phyloP scores from a whole-genome alignment of 2,797 vertebrate species.

The Tamandua tetradactyla region DNA sequence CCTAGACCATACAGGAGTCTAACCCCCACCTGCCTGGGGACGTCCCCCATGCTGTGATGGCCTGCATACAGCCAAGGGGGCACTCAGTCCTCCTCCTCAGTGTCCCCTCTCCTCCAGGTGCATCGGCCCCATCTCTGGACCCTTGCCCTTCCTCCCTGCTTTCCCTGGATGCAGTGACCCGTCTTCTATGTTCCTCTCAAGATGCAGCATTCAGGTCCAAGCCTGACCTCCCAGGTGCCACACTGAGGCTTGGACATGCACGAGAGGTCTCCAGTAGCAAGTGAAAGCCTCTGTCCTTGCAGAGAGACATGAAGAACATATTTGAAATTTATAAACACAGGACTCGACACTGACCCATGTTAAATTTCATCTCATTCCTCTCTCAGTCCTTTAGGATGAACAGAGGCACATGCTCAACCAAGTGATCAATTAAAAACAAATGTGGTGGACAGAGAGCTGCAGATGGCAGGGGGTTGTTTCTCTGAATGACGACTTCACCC shows the following conservation, averaged over 20 bases:
- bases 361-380: background rate
- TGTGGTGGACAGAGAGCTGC: background rate
- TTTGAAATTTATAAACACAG: background rate
- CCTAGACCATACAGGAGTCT: too few relatives aligned
- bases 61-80: too few relatives aligned
- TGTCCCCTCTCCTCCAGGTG: too few relatives aligned
- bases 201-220: too few relatives aligned
- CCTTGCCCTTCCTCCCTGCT: background rate
- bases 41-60: too few relatives aligned
- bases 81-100: too few relatives aligned
- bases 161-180: too few relatives aligned
- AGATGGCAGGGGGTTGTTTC: accelerated
- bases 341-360: background rate
- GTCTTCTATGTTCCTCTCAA: too few relatives aligned
- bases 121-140: background rate
- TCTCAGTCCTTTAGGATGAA: background rate
- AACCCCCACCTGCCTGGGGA: too few relatives aligned
- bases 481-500: background rate
- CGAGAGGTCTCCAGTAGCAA: background rate
- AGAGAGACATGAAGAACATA: background rate
- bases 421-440: background rate
- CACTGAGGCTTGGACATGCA: too few relatives aligned
- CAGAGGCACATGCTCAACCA: accelerated
- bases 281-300: background rate
- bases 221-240: background rate